Evolutionary conservation across 2,113 vertebrate genomes (phyloP).

Genomic region (Ageneiosus marmoratus): DNA sequence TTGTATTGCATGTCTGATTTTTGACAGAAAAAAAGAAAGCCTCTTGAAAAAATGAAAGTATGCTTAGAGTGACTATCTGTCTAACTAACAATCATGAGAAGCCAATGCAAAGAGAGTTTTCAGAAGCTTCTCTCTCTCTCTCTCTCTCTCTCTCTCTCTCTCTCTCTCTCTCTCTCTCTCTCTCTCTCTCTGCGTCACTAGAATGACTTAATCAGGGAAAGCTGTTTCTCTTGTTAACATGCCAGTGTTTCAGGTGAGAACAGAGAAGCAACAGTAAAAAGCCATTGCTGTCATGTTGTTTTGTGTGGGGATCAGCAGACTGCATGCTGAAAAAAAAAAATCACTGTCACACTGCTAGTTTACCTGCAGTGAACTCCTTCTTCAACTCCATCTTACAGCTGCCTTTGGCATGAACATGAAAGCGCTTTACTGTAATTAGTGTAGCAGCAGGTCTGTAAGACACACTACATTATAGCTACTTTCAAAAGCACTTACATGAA

Average conservation of each 20-base stretch:
- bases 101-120: slow-evolving; percentile 24
- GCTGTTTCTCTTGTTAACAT: slow-evolving; percentile 7
- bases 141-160: too few species aligned
- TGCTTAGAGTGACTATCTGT: slow-evolving; percentile 39
- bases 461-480: neutral
- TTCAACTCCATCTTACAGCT: slow-evolving; percentile 5
- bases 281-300: neutral
- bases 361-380: neutral
- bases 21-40: slow-evolving; percentile 44
- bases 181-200: neutral
- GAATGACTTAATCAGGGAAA: slow-evolving; percentile 9
- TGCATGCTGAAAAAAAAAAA: neutral
- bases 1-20: slow-evolving; percentile 42
- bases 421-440: slow-evolving; percentile 17
- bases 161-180: neutral
- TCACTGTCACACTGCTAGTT: slow-evolving; percentile 4
- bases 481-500: neutral
- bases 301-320: neutral
- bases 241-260: slow-evolving; percentile 2
- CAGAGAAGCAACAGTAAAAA: slow-evolving; percentile 9
- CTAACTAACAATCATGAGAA: slow-evolving; percentile 20
- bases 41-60: slow-evolving; percentile 19
- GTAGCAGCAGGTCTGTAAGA: slow-evolving; percentile 10
- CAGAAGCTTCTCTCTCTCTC: slow-evolving; percentile 3
- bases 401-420: slow-evolving; percentile 6